phyloP scores from a whole-genome alignment of 2,113 vertebrate genomes.

The Thermophis baileyi region DNA sequence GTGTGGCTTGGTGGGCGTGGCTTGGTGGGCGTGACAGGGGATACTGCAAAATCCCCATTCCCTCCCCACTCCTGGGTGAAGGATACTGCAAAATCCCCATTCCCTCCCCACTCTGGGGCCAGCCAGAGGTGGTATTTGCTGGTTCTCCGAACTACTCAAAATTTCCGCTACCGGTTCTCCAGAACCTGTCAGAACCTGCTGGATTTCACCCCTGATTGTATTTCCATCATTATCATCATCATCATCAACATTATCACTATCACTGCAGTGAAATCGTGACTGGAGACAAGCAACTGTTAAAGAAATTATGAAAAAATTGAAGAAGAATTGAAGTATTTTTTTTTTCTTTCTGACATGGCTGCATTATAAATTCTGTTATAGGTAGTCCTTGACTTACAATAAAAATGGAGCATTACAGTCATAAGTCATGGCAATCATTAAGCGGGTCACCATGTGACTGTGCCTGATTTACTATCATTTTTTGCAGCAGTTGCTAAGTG shows the following conservation, averaged over 20 bases:
- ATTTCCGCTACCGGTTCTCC: too few relatives aligned
- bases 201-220: too few relatives aligned
- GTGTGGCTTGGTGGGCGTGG: too few relatives aligned
- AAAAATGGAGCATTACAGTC: not conserved
- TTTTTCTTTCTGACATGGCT: not conserved
- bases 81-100: too few relatives aligned
- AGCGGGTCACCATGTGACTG: not conserved
- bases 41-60: too few relatives aligned
- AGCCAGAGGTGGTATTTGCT: too few relatives aligned
- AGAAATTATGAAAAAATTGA: not conserved
- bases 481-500: not conserved
- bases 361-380: not conserved
- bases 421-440: not conserved
- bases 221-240: not conserved
- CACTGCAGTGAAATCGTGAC: not conserved
- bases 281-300: not conserved
- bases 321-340: not conserved
- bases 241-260: not conserved
- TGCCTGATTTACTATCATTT: not conserved
- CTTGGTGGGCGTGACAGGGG: too few relatives aligned
- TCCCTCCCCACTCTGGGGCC: too few relatives aligned
- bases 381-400: not conserved
- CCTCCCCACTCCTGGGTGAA: too few relatives aligned
- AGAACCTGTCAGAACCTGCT: too few relatives aligned
- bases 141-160: too few relatives aligned